Percentiles rank a stretch among this genome's conserved stretches.
These are phyloP conservation scores for Alligator mississippiensis DNA, from an alignment of 2,113 vertebrate genomes.

Conservation along the genomic window DNA sequence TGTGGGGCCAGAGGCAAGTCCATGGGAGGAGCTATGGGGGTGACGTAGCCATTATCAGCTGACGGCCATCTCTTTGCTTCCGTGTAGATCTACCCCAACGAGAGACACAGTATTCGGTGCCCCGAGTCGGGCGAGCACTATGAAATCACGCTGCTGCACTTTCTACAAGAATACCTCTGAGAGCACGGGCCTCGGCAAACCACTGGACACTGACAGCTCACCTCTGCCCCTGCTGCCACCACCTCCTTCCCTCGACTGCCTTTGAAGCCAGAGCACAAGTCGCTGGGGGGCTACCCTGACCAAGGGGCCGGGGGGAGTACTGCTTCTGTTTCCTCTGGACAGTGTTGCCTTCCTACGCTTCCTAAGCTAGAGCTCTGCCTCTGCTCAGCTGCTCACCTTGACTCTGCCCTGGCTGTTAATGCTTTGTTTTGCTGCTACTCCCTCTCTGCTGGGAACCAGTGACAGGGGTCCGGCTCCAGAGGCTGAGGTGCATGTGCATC, in stretches of 20 bases:
- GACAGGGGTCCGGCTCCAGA: constrained; percentile 8
- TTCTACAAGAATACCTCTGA: constrained; percentile 99
- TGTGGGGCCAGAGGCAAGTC: accelerated
- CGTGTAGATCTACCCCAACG: constrained; percentile 95
- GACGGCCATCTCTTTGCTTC: background rate
- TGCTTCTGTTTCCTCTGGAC: constrained; percentile 14
- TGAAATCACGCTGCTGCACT: constrained; percentile 98
- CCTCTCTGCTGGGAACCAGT: constrained; percentile 62
- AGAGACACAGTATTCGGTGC: constrained; percentile 99
- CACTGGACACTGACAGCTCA: constrained; percentile 59
- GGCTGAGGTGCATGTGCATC: constrained; percentile 57
- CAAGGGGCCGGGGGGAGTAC: background rate
- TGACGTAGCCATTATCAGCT: background rate
- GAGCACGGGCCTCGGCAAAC: constrained; percentile 53
- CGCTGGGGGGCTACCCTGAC: constrained; percentile 30
- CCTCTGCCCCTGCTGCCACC: background rate
- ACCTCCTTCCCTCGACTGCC: background rate
- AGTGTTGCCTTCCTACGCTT: constrained; percentile 51
- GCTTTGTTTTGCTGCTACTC: constrained; percentile 75
- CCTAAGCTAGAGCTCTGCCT: constrained; percentile 60
- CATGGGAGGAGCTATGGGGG: background rate
- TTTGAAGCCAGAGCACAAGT: constrained; percentile 59
- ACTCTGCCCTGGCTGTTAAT: constrained; percentile 55
- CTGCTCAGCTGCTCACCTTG: constrained; percentile 53
- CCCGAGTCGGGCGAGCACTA: constrained; percentile 99